Evolutionary conservation across 1,140 invertebrate genomes (phyloP).

Genomic region (Macrobrachium nipponense): DNA sequence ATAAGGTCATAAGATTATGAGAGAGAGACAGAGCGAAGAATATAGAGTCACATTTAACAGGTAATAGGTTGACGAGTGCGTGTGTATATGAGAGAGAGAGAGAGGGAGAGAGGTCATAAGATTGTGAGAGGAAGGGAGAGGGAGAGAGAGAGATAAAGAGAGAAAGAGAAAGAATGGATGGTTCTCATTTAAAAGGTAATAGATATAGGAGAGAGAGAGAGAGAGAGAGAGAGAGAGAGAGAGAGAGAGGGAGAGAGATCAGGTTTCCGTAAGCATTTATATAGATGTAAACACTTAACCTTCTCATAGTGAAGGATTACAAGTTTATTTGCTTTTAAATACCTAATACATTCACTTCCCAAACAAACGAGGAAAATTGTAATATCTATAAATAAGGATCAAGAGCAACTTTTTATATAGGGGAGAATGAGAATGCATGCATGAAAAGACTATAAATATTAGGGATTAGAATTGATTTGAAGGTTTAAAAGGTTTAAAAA

Average conservation of each 20-base stretch:
- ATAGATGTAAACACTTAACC: too few relatives aligned
- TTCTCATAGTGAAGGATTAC: too few relatives aligned
- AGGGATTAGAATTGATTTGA: too few relatives aligned
- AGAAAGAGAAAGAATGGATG: conserved; percentile 11
- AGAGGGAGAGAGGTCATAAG: conserved; percentile 2
- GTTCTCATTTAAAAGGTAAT: neutral
- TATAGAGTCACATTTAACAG: neutral
- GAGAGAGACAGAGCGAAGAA: neutral
- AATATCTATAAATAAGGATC: too few relatives aligned
- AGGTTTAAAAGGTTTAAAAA: too few relatives aligned
- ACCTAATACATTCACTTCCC: too few relatives aligned
- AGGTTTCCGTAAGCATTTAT: too few relatives aligned
- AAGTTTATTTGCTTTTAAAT: too few relatives aligned
- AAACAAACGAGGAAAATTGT: too few relatives aligned
- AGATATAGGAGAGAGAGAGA: neutral
- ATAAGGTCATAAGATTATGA: neutral
- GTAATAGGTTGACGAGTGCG: neutral
- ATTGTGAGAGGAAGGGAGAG: conserved; percentile 1
- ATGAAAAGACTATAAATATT: too few relatives aligned
- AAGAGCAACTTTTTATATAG: too few relatives aligned
- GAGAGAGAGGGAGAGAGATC: neutral
- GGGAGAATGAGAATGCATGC: too few relatives aligned
- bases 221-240: conserved; percentile 12
- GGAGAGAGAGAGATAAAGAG: conserved; percentile 1
- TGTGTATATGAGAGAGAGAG: neutral